phyloP scores from a whole-genome alignment of 2,888 invertebrate species.

The Rhagonycha lutea region DNA sequence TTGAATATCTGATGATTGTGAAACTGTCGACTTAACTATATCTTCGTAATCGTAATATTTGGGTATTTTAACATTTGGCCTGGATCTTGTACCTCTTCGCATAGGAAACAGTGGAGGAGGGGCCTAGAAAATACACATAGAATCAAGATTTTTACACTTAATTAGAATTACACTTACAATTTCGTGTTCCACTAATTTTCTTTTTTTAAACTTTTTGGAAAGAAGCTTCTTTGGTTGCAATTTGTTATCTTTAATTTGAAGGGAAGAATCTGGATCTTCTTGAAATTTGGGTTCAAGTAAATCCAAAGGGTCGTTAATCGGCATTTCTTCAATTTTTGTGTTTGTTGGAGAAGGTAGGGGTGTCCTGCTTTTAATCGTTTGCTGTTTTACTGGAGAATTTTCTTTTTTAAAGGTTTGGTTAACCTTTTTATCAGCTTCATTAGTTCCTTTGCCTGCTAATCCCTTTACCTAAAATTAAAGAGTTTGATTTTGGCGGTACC shows the following conservation, averaged over 20 bases:
- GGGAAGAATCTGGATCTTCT: conserved; percentile 31
- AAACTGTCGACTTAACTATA: conserved; percentile 15
- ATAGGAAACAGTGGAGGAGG: conserved; percentile 45
- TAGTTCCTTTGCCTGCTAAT: conserved; percentile 22
- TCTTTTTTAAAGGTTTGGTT: not conserved
- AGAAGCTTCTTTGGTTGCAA: conserved; percentile 26
- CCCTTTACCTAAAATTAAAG: conserved; percentile 31
- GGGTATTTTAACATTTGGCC: conserved; percentile 53
- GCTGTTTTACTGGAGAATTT: not conserved
- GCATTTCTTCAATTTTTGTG: conserved; percentile 15
- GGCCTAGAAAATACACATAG: conserved; percentile 42
- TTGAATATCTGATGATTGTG: conserved; percentile 8
- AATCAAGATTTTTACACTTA: not conserved
- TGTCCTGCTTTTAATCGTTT: not conserved
- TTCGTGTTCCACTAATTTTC: conserved; percentile 37
- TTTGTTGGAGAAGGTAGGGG: conserved; percentile 2
- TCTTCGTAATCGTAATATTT: conserved; percentile 48
- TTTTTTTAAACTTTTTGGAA: conserved; percentile 35
- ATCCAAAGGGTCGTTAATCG: conserved; percentile 41
- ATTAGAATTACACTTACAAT: conserved; percentile 35
- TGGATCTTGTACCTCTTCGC: conserved; percentile 51
- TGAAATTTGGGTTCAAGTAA: conserved; percentile 48
- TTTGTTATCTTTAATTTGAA: conserved; percentile 18
- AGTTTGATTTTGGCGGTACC: not conserved
- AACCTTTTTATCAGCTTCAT: not conserved